Evolutionary conservation across 2,113 vertebrate species (phyloP), one percentile per base, ranked within the genome.

Genomic region (Cyprinodon brontotheroides): DNA sequence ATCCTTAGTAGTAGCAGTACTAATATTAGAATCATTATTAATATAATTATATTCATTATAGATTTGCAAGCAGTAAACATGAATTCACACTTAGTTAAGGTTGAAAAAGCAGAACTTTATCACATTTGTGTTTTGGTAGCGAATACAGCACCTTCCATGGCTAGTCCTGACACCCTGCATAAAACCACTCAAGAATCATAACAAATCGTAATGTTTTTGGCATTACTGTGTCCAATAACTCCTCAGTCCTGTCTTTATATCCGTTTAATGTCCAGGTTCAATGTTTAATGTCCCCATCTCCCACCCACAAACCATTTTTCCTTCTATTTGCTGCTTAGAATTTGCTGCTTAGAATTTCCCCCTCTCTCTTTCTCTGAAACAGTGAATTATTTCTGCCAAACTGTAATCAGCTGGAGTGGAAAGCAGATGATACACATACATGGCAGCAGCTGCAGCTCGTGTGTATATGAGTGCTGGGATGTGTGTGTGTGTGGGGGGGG

Each of bases 391-490:
- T 84, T 64, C 41, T 76, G 78, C 75, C 76, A 65, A 89, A 87
- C 86, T 84, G 85, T 91, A 81, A 92, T 85, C 77, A 70, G 75
- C 80, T 80, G 77, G 65, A 87, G 80, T 85, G 74, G 72, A 83
- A 78, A 41, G 77, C 70, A 87, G 85, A 88, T 74, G 85, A 88
- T 84, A 70, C 79, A 86, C 74, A 91, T 84, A 82, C 80, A 93
- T 94, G 89, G 92, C 84, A 93, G 93, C 92, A 72, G 78, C 75
- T 86, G 69, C 71, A 76, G 81, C 73, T 82, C 53, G 1, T 62
- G 81, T 80, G 70, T 60, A 70, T 74, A 74, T 53, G 72, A 29
- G 70, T 43, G 57, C 69, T 72, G 7, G 38, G 67, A 69, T 82
- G 68, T 75, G 12, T 66, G 61, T 80, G 72, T 43, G 70, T 79